Evolutionary conservation across 2,888 invertebrate genomes (phyloP).

Genomic region (Tiliacea citrago): DNA sequence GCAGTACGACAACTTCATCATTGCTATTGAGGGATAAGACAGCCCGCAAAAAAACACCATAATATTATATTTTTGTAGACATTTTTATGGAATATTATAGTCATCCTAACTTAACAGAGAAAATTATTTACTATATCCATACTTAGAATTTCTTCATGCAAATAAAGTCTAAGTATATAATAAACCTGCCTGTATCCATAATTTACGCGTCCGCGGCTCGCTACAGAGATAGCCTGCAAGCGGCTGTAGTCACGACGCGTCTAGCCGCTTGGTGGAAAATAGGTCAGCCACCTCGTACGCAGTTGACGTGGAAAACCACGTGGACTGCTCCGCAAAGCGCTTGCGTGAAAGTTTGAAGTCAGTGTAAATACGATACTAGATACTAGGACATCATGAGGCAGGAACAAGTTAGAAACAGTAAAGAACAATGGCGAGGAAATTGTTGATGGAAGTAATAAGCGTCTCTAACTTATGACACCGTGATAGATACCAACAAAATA

Average conservation of each 20-base stretch:
- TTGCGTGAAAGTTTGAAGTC: slow-evolving; percentile 13
- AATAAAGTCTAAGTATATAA: neutral
- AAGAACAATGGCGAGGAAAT: too few species aligned
- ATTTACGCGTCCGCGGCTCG: neutral
- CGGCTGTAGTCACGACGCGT: neutral
- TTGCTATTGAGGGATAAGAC: neutral
- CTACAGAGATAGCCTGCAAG: too few species aligned
- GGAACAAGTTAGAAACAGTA: neutral
- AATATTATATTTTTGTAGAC: neutral
- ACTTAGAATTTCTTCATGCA: neutral
- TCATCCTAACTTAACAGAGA: neutral
- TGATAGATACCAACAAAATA: too few species aligned
- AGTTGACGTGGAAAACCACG: slow-evolving; percentile 10
- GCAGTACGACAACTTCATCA: neutral
- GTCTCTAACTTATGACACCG: too few species aligned
- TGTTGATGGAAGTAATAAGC: too few species aligned
- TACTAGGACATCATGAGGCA: slow-evolving; percentile 9
- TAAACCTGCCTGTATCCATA: neutral
- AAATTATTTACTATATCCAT: neutral
- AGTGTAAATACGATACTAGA: neutral
- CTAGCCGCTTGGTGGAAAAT: slow-evolving; percentile 6
- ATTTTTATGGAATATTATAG: neutral
- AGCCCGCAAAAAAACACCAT: neutral
- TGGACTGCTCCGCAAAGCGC: slow-evolving; percentile 16
- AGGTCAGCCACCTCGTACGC: slow-evolving; percentile 12